These are phyloP conservation scores for Dermatemys mawii DNA, from an alignment of 2,113 vertebrate species.

Conservation along the genomic window DNA sequence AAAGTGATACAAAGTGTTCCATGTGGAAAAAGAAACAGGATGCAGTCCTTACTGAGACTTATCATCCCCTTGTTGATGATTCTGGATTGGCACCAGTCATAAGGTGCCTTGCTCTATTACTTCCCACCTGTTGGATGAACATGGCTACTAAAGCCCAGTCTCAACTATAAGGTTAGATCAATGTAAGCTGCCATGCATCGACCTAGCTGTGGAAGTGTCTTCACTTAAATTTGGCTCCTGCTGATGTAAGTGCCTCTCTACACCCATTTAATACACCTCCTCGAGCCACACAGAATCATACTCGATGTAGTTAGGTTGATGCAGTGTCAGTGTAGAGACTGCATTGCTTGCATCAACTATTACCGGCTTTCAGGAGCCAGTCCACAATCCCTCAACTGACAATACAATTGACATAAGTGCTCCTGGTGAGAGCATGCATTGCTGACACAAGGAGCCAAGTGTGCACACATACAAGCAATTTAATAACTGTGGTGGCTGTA, in stretches of 20 bases:
- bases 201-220: not conserved
- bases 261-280: not conserved
- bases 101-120: conserved; percentile 18
- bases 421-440: not conserved
- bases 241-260: not conserved
- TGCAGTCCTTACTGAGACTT: conserved; percentile 17
- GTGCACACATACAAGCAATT: not conserved
- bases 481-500: not conserved
- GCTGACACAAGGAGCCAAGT: not conserved
- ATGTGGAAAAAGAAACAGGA: conserved; percentile 43
- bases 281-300: not conserved
- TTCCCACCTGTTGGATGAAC: conserved; percentile 42
- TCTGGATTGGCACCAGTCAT: conserved; percentile 37
- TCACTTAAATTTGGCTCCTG: not conserved
- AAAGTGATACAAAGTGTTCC: conserved; percentile 53
- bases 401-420: not conserved
- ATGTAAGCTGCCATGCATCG: not conserved
- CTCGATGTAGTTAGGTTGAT: not conserved
- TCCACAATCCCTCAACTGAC: not conserved
- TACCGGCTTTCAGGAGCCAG: not conserved
- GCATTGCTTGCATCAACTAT: not conserved
- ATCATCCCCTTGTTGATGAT: conserved; percentile 29
- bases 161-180: not conserved
- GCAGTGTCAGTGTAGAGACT: not conserved
- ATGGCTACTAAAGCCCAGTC: not conserved